These are phyloP conservation scores for Leptopilina clavipes DNA, from an alignment of 1,140 invertebrate species.

Conservation along the genomic window DNA sequence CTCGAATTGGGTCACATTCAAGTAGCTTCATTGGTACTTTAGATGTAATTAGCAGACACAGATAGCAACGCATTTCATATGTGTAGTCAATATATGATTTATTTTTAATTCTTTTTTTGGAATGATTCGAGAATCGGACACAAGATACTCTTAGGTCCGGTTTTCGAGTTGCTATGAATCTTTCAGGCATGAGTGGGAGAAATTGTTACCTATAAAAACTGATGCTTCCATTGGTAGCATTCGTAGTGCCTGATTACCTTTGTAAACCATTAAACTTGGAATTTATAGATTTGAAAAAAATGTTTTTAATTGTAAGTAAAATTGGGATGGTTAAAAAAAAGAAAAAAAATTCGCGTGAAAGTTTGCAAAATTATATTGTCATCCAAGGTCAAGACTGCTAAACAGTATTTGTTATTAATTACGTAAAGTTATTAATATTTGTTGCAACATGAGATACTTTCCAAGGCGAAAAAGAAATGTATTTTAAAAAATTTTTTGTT, in stretches of 20 bases:
- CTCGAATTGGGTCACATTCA: neutral
- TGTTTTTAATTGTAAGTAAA: slow-evolving; percentile 56
- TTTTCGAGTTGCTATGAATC: slow-evolving; percentile 56
- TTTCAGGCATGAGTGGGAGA: slow-evolving; percentile 61
- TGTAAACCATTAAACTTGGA: slow-evolving; percentile 49
- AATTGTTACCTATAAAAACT: slow-evolving; percentile 68
- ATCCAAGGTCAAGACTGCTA: neutral
- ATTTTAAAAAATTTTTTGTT: no score
- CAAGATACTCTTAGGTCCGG: slow-evolving; percentile 53
- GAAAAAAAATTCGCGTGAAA: no score
- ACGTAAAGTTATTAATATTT: neutral
- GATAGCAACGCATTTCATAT: neutral
- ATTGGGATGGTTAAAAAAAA: slow-evolving; percentile 27
- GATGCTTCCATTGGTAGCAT: slow-evolving; percentile 58
- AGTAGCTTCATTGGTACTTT: neutral
- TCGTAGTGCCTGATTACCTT: slow-evolving; percentile 59
- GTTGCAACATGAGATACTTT: neutral
- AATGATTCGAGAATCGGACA: slow-evolving; percentile 49
- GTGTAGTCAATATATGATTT: neutral
- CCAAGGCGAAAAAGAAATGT: no score
- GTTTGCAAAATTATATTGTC: neutral
- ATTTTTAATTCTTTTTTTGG: slow-evolving; percentile 38
- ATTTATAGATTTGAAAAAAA: slow-evolving; percentile 42
- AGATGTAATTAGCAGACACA: neutral
- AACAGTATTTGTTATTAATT: neutral